Base-by-base conservation (phyloP, 1,140 invertebrate species). In the Cydia strobilella region DNA sequence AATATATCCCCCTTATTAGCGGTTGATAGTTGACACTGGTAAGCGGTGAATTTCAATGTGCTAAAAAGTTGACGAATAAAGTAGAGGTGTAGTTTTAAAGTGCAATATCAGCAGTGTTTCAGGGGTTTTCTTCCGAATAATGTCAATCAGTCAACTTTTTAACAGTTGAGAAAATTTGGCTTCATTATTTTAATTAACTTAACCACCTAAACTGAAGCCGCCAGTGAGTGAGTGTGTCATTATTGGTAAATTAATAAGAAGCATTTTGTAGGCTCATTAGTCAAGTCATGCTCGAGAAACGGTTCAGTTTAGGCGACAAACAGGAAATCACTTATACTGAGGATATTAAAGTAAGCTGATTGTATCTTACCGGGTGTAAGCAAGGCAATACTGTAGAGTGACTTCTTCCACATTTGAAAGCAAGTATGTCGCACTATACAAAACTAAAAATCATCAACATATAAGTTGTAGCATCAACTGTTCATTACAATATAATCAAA, bases 351-450 rank as follows among this genome's bases (percentile, higher is more conserved):
- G 89, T 88, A 92, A 92, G 90, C 90, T 91, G 88, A 90, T 89
- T 88, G 86, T 90, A 91, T 92, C 90, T 92, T 92, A 92, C 90
- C 90, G 81, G 90, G 90, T 92, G 90, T 92, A 92, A 92, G 90
- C 90, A 92, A 91, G 88, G 89, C 90, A 92, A 86, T 91, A 91
- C 89, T 91, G 91, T 90, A 90, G 91, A 91, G 88, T 93, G 90
- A 91, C 91, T 93, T 93, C 91, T 91, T 93, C 91, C 90, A 91
- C 89, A 90, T 92, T 91, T 89, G 87, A 90, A 93, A 93, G 91
- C 89, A 88, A 93, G 83, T 82, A 91, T 89, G 86, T 91, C 86
- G 91, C 90, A 90, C 90, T 93, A 93, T 92, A 92, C 90, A 88
- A 86, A 92, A 91, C 86, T 88, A 90, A 92, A 88, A 93, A 88